Evolutionary conservation across 2,888 invertebrate species (phyloP).

Genomic region (Drosophila putrida): DNA sequence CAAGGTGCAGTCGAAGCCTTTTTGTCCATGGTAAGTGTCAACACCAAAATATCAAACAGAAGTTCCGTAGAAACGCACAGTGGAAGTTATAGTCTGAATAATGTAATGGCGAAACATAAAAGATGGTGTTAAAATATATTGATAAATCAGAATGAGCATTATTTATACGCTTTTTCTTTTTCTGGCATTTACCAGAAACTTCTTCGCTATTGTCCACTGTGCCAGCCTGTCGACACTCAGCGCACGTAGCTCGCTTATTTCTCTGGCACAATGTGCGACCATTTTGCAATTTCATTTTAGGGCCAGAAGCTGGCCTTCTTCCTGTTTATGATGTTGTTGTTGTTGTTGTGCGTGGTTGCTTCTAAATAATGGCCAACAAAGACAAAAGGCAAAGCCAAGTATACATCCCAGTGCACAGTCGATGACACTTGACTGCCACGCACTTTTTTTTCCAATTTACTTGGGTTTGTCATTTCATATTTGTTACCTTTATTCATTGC

Average conservation of each 20-base stretch:
- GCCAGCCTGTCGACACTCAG: conserved; percentile 32
- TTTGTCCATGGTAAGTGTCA: conserved; percentile 37
- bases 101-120: neutral
- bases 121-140: neutral
- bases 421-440: conserved; percentile 30
- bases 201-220: conserved; percentile 28
- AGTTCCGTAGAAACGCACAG: conserved; percentile 27
- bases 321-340: conserved; percentile 2
- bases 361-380: conserved; percentile 69
- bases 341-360: conserved; percentile 55
- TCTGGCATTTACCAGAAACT: neutral
- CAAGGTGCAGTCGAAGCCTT: conserved; percentile 63
- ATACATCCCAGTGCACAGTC: neutral
- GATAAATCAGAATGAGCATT: neutral
- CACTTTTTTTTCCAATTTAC: conserved; percentile 53
- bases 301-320: conserved; percentile 15
- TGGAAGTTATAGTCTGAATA: conserved; percentile 5
- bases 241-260: conserved; percentile 62
- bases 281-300: conserved; percentile 43
- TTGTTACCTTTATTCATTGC: conserved; percentile 41
- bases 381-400: conserved; percentile 43
- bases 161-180: too few species aligned
- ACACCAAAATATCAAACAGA: conserved; percentile 46
- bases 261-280: conserved; percentile 49
- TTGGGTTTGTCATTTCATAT: conserved; percentile 43